Conservation (phyloP, 2,113 vertebrate species). For the Anser cygnoides region DNA sequence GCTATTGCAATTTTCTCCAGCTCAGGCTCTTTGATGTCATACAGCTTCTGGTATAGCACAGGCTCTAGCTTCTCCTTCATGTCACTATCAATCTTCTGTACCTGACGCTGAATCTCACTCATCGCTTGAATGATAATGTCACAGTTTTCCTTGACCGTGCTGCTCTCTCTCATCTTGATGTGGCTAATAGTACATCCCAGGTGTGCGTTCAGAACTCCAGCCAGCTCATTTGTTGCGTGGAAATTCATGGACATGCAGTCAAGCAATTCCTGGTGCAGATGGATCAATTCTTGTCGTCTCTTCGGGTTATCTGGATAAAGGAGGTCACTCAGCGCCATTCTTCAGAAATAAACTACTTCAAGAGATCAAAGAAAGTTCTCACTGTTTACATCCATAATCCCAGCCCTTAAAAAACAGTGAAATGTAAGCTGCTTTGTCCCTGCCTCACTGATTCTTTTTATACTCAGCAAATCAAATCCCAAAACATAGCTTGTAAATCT, state of each 20-base stretch:
- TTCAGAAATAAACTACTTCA: slow-evolving; percentile 39
- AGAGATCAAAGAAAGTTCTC: slow-evolving; percentile 39
- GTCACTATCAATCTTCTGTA: slow-evolving; percentile 76
- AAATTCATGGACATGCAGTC: slow-evolving; percentile 73
- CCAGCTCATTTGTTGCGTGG: slow-evolving; percentile 73
- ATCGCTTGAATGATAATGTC: slow-evolving; percentile 76
- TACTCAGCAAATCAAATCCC: not conserved
- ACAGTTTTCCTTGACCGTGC: slow-evolving; percentile 80
- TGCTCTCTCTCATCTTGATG: slow-evolving; percentile 69
- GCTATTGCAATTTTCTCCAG: slow-evolving; percentile 79
- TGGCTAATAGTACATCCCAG: slow-evolving; percentile 66
- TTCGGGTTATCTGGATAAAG: slow-evolving; percentile 78
- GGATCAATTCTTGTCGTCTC: slow-evolving; percentile 74
- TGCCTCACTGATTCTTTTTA: not conserved
- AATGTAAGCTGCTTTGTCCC: not conserved
- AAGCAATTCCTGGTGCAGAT: slow-evolving; percentile 76
- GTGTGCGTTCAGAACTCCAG: slow-evolving; percentile 71
- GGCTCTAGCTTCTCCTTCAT: slow-evolving; percentile 79
- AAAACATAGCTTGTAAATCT: not conserved
- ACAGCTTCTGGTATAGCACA: slow-evolving; percentile 77
- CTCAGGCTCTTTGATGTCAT: slow-evolving; percentile 77
- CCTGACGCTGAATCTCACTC: slow-evolving; percentile 71
- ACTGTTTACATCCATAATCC: not conserved
- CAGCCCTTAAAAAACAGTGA: not conserved
- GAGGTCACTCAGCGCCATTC: slow-evolving; percentile 77